Evolutionary conservation across 2,888 invertebrate species (phyloP).

Genomic region (Maniola hyperantus): DNA sequence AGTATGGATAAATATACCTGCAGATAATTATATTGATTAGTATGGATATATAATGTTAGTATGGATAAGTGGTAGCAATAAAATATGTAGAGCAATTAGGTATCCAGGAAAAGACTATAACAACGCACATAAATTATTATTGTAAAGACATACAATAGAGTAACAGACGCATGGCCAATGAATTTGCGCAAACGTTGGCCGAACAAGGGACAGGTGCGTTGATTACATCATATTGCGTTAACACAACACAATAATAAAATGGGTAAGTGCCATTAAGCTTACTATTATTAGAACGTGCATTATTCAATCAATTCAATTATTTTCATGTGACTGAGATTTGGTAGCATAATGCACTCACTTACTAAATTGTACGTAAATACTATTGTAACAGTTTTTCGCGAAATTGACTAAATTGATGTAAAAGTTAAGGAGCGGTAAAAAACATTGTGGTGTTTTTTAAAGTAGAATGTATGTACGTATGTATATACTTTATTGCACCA

Average conservation of each 20-base stretch:
- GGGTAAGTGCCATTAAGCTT: neutral
- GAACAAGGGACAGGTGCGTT: conserved; percentile 30
- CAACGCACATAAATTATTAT: no score
- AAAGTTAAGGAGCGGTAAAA: no score
- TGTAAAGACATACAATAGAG: neutral
- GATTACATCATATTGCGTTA: conserved; percentile 22
- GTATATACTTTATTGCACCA: no score
- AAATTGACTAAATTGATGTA: no score
- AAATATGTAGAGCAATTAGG: neutral
- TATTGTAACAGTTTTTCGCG: no score
- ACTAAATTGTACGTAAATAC: no score
- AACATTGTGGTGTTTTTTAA: no score
- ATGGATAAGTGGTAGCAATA: neutral
- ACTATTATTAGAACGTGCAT: neutral
- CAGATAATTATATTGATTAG: no score
- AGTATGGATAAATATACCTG: no score
- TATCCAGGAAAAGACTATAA: neutral
- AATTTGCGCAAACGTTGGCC: conserved; percentile 25
- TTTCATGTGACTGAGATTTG: neutral
- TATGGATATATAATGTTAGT: no score
- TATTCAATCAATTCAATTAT: conserved; percentile 9
- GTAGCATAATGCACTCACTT: neutral
- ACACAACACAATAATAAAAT: conserved; percentile 26
- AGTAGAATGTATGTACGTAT: no score
- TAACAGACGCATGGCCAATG: conserved; percentile 8